Evolutionary conservation across 2,888 invertebrate genomes (phyloP).

Genomic region (Crossocerus cetratus): DNA sequence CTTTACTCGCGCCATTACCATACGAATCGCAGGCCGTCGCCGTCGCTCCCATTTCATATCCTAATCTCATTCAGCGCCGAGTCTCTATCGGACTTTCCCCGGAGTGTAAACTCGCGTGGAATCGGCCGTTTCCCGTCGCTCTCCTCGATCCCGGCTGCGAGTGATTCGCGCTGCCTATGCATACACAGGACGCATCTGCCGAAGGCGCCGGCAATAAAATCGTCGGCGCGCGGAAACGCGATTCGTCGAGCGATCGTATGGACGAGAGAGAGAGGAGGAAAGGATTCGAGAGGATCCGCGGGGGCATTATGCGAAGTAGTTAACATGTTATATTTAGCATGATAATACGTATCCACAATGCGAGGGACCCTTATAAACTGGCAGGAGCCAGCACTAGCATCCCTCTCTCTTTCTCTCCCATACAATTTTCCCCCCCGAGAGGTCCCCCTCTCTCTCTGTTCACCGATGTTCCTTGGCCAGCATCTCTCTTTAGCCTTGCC

Average conservation of each 20-base stretch:
- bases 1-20: too few relatives aligned
- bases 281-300: constrained; percentile 52
- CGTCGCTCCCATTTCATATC: neutral
- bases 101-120: too few relatives aligned
- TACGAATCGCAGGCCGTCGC: too few relatives aligned
- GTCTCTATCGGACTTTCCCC: neutral
- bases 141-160: neutral
- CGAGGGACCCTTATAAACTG: constrained; percentile 75
- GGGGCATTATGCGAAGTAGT: constrained; percentile 83
- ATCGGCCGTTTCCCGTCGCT: neutral
- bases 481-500: constrained; percentile 35
- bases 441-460: constrained; percentile 26
- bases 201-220: constrained; percentile 56
- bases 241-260: constrained; percentile 55
- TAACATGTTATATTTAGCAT: constrained; percentile 78
- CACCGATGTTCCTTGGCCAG: constrained; percentile 22
- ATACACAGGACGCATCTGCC: constrained; percentile 47
- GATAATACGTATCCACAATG: constrained; percentile 76
- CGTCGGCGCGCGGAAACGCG: constrained; percentile 55
- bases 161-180: constrained; percentile 6
- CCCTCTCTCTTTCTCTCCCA: constrained; percentile 33
- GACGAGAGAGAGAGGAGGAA: constrained; percentile 22
- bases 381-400: constrained; percentile 61
- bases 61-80: neutral
- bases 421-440: constrained; percentile 27